These are phyloP conservation scores for Amiota communis DNA, from an alignment of 2,888 invertebrate genomes.

Conservation along the genomic window DNA sequence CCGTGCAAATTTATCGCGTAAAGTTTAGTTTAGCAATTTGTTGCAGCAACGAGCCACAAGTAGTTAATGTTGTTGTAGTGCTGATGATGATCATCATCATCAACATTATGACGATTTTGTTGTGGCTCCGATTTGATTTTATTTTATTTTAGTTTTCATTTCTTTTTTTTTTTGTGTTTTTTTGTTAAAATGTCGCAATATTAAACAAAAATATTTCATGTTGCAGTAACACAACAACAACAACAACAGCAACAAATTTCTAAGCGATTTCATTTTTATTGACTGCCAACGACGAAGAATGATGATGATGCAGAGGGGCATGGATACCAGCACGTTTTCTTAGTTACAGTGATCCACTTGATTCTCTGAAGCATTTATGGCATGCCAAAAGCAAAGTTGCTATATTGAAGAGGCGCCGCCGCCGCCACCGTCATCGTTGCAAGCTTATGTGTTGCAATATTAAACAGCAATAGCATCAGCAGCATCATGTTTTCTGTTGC, in stretches of 20 bases:
- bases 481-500: conserved; percentile 11
- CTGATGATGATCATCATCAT: conserved; percentile 30
- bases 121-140: conserved; percentile 25
- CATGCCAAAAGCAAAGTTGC: conserved; percentile 39
- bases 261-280: conserved; percentile 55
- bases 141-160: conserved; percentile 23
- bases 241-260: conserved; percentile 31
- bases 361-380: conserved; percentile 24
- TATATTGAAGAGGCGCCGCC: conserved; percentile 55
- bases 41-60: conserved; percentile 44
- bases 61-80: conserved; percentile 32
- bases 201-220: conserved; percentile 62
- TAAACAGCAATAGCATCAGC: neutral
- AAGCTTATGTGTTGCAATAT: conserved; percentile 17
- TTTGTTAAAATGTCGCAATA: conserved; percentile 62
- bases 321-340: conserved; percentile 14
- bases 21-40: conserved; percentile 60
- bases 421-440: too few relatives aligned
- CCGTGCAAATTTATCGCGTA: conserved; percentile 64
- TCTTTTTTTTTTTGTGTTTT: conserved; percentile 47
- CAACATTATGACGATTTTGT: neutral
- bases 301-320: conserved; percentile 34
- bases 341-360: conserved; percentile 25
- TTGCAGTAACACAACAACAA: conserved; percentile 46
- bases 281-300: conserved; percentile 47